Percentiles rank a stretch among this genome's conserved stretches.
Conservation (phyloP, 2,113 vertebrate species). For the Pogonocichla stellata region DNA sequence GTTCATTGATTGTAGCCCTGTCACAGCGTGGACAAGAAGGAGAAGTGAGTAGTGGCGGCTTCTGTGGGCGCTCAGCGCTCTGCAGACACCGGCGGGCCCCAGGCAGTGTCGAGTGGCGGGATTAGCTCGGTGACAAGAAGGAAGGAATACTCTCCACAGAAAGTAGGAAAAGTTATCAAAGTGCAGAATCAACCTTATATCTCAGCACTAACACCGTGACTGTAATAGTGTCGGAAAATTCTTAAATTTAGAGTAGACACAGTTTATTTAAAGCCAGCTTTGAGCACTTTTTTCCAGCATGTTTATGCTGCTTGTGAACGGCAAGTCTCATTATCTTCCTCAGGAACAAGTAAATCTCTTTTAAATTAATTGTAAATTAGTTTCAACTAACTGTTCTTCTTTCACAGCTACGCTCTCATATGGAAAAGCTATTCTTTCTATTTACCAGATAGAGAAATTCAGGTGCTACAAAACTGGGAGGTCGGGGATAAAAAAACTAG, state of each 20-base stretch:
- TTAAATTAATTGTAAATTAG: neutral
- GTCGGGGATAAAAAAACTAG: neutral
- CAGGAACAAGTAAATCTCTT: neutral
- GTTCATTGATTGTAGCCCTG: neutral
- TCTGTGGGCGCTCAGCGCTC: neutral
- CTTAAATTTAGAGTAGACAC: neutral
- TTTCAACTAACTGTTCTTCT: neutral
- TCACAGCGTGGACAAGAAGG: accelerated
- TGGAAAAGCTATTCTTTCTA: neutral
- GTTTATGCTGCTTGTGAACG: neutral
- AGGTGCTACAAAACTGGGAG: neutral
- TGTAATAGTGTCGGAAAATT: neutral
- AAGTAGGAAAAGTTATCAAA: neutral
- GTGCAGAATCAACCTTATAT: neutral
- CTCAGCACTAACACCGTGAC: neutral
- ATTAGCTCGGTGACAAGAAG: neutral
- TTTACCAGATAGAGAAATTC: neutral
- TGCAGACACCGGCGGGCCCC: neutral
- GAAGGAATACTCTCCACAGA: neutral
- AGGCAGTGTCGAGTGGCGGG: neutral
- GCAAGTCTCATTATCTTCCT: neutral
- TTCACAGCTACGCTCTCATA: neutral
- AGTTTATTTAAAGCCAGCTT: neutral
- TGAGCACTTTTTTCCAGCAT: neutral
- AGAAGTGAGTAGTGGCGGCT: neutral